A percentile compares a stretch with the other conserved stretches of the same genome.
Conservation (phyloP, 2,797 vertebrate species). For the Scarus forsteni region DNA sequence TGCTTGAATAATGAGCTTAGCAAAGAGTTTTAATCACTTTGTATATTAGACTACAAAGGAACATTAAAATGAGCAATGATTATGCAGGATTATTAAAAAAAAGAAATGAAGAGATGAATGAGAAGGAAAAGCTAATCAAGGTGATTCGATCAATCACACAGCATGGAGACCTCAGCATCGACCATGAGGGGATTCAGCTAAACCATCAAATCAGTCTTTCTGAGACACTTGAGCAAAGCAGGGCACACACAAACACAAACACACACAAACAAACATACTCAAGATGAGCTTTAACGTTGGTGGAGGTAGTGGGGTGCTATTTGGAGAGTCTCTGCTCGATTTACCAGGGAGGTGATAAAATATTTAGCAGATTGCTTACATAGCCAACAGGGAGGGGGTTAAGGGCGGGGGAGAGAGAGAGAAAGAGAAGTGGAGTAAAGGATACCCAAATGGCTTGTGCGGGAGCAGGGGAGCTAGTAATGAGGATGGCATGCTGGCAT, state of each 20-base stretch:
- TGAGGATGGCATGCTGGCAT: constrained; percentile 76
- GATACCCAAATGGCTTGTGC: constrained; percentile 72
- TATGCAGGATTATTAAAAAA: constrained; percentile 17
- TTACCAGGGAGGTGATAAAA: constrained; percentile 81
- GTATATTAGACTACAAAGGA: constrained; percentile 27
- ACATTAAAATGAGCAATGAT: constrained; percentile 65
- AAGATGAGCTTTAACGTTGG: constrained; percentile 45
- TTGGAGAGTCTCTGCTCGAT: constrained; percentile 73
- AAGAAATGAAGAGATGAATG: constrained; percentile 20
- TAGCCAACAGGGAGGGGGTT: constrained; percentile 59
- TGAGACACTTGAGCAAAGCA: constrained; percentile 31
- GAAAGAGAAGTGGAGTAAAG: constrained; percentile 23
- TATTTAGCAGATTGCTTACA: constrained; percentile 83
- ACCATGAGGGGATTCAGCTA: constrained; percentile 35
- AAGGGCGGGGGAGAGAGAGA: not conserved
- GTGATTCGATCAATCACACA: constrained; percentile 55
- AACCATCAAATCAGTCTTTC: constrained; percentile 46
- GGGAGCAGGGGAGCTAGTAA: constrained; percentile 74
- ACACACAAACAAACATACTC: not conserved
- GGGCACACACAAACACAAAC: constrained; percentile 33
- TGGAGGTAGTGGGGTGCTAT: constrained; percentile 64
- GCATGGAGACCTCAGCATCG: constrained; percentile 32
- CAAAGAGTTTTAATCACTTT: constrained; percentile 48
- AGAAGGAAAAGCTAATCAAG: constrained; percentile 38
- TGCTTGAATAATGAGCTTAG: constrained; percentile 52